A percentile compares a stretch with the other conserved stretches of the same genome.
These are phyloP conservation scores for Oxyruncus cristatus DNA, from an alignment of 2,113 vertebrate species.

Conservation along the genomic window DNA sequence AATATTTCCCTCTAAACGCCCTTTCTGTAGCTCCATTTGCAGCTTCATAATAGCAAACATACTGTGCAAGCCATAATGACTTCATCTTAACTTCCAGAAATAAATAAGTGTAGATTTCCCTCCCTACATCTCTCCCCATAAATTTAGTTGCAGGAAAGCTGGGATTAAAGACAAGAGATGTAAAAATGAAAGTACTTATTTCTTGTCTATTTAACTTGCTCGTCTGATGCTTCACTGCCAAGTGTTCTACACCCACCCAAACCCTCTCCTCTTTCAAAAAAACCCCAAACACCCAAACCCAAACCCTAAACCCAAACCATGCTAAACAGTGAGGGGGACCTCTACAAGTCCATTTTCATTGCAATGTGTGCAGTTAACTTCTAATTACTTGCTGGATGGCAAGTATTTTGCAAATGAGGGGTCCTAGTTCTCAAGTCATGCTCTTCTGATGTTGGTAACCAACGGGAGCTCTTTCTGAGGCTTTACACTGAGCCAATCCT, in stretches of 20 bases:
- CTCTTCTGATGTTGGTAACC: background rate
- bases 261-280: background rate
- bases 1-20: slow-evolving; percentile 32
- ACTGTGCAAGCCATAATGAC: background rate
- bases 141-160: background rate
- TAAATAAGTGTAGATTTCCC: background rate
- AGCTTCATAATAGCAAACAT: slow-evolving; percentile 27
- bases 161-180: background rate
- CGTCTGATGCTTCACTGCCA: background rate
- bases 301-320: background rate
- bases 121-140: background rate
- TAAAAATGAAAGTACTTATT: background rate
- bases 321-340: background rate
- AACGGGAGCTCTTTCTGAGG: background rate
- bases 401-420: background rate
- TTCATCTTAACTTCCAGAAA: slow-evolving; percentile 33
- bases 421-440: background rate
- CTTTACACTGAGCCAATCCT: background rate
- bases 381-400: background rate
- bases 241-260: background rate
- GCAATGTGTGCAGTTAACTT: background rate
- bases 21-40: slow-evolving; percentile 22
- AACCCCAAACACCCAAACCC: background rate
- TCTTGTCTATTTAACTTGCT: background rate
- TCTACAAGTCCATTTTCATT: background rate